Percentiles rank a stretch among this genome's conserved stretches.
These are phyloP conservation scores for Carlito syrichta DNA, from an alignment of 2,113 vertebrate genomes.

Conservation along the genomic window DNA sequence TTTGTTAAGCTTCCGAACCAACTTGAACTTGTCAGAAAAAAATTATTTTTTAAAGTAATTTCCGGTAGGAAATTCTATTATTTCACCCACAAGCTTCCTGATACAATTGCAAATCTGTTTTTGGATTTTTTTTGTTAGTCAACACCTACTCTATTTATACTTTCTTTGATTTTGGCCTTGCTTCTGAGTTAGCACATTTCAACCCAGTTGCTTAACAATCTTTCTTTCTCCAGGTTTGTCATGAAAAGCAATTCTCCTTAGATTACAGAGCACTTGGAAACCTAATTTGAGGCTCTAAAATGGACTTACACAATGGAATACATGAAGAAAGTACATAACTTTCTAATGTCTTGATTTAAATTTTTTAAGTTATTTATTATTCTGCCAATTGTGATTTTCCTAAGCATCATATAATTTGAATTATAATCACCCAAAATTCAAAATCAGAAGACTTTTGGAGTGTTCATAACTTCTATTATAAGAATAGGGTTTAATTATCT, in stretches of 20 bases:
- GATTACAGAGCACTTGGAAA: background rate
- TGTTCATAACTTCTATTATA: background rate
- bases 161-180: background rate
- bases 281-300: background rate
- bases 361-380: background rate
- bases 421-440: background rate
- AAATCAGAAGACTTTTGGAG: background rate
- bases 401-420: background rate
- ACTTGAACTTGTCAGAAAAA: background rate
- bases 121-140: background rate
- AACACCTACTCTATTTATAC: too few relatives aligned
- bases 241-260: background rate
- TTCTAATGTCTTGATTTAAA: background rate
- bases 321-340: background rate
- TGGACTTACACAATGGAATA: background rate
- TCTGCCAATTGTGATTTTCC: background rate
- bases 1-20: background rate
- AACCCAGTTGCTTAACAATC: background rate
- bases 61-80: background rate
- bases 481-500: background rate
- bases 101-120: background rate
- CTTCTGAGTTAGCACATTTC: background rate
- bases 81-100: background rate
- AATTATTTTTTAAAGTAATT: background rate
- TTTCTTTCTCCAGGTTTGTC: background rate